Percentiles rank a stretch among this genome's conserved stretches.
Evolutionary conservation across 2,797 vertebrate species (phyloP).

Genomic region (Onychomys leucogaster): DNA sequence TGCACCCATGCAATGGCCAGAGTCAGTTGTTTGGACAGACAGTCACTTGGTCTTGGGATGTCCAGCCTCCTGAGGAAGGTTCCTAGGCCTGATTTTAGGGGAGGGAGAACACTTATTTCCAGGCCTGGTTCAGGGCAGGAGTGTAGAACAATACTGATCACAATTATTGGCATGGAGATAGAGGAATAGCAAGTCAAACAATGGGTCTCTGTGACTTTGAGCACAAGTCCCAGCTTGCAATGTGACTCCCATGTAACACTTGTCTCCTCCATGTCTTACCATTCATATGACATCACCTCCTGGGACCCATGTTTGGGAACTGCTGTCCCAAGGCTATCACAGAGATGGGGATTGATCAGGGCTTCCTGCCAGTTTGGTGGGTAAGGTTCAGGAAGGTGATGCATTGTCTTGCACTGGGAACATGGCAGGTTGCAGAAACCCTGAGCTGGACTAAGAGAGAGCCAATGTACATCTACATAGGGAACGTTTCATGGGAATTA

Average conservation of each 20-base stretch:
- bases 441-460: not conserved
- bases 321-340: too few relatives aligned
- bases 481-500: rapidly evolving
- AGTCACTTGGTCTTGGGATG: not conserved
- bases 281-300: too few relatives aligned
- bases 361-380: not conserved
- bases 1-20: not conserved
- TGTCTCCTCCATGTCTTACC: too few relatives aligned
- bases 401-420: rapidly evolving
- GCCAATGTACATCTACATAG: not conserved
- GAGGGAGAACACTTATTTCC: not conserved
- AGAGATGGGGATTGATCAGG: not conserved
- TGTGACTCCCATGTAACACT: too few relatives aligned
- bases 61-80: not conserved
- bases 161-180: not conserved
- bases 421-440: not conserved
- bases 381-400: not conserved
- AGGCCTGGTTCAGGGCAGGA: not conserved
- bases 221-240: too few relatives aligned
- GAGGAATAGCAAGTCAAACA: not conserved
- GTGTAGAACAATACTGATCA: not conserved
- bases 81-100: not conserved
- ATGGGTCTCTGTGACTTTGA: not conserved
- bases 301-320: too few relatives aligned
- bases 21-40: not conserved